A percentile compares a stretch with the other conserved stretches of the same genome.
These are phyloP conservation scores for Tenrec ecaudatus DNA, from an alignment of 2,113 vertebrate genomes.

Conservation along the genomic window DNA sequence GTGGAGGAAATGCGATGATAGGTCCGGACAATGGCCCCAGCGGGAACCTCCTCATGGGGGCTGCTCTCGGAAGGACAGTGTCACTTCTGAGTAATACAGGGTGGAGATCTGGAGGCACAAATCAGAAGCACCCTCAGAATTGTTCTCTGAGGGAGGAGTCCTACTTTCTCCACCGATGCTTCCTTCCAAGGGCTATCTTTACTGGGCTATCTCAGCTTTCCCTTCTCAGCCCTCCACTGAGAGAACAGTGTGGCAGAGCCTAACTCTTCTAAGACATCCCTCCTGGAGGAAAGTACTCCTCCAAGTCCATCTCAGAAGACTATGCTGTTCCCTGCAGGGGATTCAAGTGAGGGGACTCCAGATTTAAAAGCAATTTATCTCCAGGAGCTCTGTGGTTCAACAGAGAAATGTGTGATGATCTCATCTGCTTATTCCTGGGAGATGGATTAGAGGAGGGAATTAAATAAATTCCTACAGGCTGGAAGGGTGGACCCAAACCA, in stretches of 20 bases:
- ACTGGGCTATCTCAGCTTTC: slow-evolving; percentile 11
- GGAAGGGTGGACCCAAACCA: neutral
- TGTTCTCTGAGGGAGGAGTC: slow-evolving; percentile 39
- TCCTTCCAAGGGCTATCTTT: slow-evolving; percentile 26
- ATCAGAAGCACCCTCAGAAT: slow-evolving; percentile 27
- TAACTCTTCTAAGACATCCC: slow-evolving; percentile 29
- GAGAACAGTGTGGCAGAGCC: slow-evolving; percentile 28
- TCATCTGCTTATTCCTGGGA: neutral
- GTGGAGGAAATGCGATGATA: slow-evolving; percentile 24
- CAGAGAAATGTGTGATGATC: neutral
- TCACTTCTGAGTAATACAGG: slow-evolving; percentile 21
- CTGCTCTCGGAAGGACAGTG: neutral
- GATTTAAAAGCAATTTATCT: slow-evolving; percentile 3
- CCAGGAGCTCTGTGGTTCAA: neutral
- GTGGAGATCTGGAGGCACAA: slow-evolving; percentile 3
- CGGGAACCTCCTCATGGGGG: neutral
- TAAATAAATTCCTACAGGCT: slow-evolving; percentile 37
- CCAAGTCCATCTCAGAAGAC: slow-evolving; percentile 34
- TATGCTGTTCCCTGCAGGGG: neutral
- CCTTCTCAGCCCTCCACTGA: slow-evolving; percentile 25
- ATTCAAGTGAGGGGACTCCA: neutral
- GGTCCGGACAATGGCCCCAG: neutral
- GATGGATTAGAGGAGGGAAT: slow-evolving; percentile 14
- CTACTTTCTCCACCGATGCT: slow-evolving; percentile 43
- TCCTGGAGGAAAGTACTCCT: slow-evolving; percentile 39